Conservation (phyloP, 2,888 invertebrate species). For the Hymenopus coronatus region DNA sequence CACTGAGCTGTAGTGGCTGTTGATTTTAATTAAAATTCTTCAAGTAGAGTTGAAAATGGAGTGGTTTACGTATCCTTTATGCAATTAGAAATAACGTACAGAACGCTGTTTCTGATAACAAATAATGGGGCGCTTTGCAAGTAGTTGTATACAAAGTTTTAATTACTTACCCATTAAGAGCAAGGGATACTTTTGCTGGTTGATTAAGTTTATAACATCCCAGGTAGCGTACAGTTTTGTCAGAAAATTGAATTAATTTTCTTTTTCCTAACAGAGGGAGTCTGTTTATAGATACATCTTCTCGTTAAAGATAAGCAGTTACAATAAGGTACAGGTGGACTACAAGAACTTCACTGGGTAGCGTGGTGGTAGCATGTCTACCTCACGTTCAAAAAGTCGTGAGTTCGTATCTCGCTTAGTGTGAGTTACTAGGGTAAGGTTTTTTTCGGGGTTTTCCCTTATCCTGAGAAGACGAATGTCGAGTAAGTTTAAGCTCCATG, state of each 20-base stretch:
- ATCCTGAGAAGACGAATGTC: no score
- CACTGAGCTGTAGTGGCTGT: not conserved
- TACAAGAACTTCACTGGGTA: no score
- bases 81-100: not conserved
- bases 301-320: no score
- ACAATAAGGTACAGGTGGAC: no score
- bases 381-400: no score
- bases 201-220: not conserved
- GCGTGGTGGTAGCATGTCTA: no score
- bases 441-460: no score
- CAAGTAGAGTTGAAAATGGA: not conserved
- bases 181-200: not conserved
- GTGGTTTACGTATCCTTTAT: not conserved
- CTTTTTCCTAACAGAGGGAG: not conserved
- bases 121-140: not conserved
- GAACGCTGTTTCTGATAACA: not conserved
- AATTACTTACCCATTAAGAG: not conserved
- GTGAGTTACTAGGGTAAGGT: no score
- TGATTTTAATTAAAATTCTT: not conserved
- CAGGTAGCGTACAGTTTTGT: not conserved
- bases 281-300: no score
- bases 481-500: no score
- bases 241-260: not conserved
- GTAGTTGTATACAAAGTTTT: not conserved
- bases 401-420: no score